Evolutionary conservation across 2,113 vertebrate genomes (phyloP), one percentile per base, ranked within the genome.

Genomic region (Rhegmatorhina hoffmannsi): DNA sequence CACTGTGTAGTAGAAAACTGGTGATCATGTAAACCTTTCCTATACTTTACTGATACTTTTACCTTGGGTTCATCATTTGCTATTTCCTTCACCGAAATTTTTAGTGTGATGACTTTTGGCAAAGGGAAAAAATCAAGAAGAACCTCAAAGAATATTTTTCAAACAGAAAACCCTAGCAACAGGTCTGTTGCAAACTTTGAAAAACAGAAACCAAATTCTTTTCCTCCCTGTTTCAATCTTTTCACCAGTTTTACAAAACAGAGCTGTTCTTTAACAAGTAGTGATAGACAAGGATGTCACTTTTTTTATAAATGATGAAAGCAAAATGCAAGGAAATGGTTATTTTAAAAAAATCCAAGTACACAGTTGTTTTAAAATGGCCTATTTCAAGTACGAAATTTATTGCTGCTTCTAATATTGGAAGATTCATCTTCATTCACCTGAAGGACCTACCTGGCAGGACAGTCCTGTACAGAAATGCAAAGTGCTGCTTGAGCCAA

Each of bases 401-500:
- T 83, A 78, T 59, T 84, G 67, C 36, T 87, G 44, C 52, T 92
- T 92, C 70, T 84, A 74, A 63, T 89, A 79, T 47, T 59, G 46
- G 44, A 58, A 91, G 25, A 68, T 43, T 46, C 4, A 10, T 28
- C 40, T 75, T 84, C 11, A 33, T 78, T 62, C 20, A 79, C 34
- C 7, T 43, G 49, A 62, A 79, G 4, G 52, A 92, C 85, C 93
- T 98, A 99, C 99, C 99, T 84, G 99, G 99, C 33, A 99, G 97
- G 92, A 99, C 92, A 49, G 99, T 99, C 91, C 99, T 98, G 92
- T 99, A 99, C 97, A 99, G 98, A 97, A 99, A 99, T n/a, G 98
- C 98, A 67, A 99, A 99, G 97, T 99, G 99, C 93, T 99, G 98
- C 34, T 98, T 99, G 36, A 99, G 98, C 99, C 99, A 99, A 7